phyloP scores from a whole-genome alignment of 2,888 invertebrate genomes.

The Pseudoips prasinana region DNA sequence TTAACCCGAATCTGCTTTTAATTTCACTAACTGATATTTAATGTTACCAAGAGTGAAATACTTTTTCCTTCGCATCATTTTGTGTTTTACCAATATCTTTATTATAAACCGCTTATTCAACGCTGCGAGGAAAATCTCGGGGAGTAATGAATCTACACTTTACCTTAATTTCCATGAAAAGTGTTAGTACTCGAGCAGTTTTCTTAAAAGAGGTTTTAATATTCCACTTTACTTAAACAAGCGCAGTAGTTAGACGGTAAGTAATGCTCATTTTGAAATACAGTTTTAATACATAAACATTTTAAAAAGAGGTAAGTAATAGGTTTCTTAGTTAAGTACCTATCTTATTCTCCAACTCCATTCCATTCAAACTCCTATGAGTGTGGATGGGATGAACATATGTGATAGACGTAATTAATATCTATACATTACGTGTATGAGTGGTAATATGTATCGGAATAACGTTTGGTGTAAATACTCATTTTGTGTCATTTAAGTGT shows the following conservation, averaged over 20 bases:
- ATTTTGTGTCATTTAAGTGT: no score
- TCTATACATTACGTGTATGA: no score
- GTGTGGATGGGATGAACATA: no score
- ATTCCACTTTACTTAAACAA: slow-evolving; percentile 41
- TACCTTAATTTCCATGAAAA: slow-evolving; percentile 66
- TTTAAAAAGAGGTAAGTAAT: slow-evolving; percentile 20
- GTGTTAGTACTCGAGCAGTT: slow-evolving; percentile 51
- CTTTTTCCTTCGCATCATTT: slow-evolving; percentile 12
- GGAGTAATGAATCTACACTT: slow-evolving; percentile 56
- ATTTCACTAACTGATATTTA: slow-evolving; percentile 24
- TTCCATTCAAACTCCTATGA: no score
- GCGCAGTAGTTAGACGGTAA: slow-evolving; percentile 30
- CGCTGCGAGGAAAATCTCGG: slow-evolving; percentile 36
- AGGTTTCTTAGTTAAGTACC: slow-evolving; percentile 12
- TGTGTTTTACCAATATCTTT: slow-evolving; percentile 28
- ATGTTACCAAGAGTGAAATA: slow-evolving; percentile 11
- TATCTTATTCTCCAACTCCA: no score
- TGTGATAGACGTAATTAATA: no score
- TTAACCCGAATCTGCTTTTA: slow-evolving; percentile 24
- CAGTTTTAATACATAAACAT: slow-evolving; percentile 30
- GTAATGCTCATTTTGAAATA: slow-evolving; percentile 37
- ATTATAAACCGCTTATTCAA: slow-evolving; percentile 42
- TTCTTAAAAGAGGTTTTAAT: slow-evolving; percentile 64
- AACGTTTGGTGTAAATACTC: no score
- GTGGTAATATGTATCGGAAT: no score